These are phyloP conservation scores for Whitmania pigra DNA, from an alignment of 1,140 invertebrate species.

Conservation along the genomic window DNA sequence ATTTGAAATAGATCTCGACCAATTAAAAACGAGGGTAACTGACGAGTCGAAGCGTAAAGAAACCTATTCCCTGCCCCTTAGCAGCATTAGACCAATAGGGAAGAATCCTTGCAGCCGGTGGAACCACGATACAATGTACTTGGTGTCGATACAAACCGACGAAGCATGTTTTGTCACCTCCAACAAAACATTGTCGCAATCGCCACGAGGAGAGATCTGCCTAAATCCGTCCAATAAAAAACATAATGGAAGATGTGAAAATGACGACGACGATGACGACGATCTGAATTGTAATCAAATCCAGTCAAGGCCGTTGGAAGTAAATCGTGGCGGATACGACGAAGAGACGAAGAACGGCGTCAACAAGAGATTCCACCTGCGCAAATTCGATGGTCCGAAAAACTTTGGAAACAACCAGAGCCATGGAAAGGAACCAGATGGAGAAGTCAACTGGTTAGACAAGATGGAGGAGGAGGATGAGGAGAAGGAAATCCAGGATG, in stretches of 20 bases:
- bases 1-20: conserved; percentile 23
- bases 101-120: neutral
- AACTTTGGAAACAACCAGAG: neutral
- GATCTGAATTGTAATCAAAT: neutral
- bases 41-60: neutral
- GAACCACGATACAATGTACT: conserved; percentile 19
- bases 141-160: conserved; percentile 14
- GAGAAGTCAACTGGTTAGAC: neutral
- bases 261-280: neutral
- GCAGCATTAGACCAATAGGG: conserved; percentile 9
- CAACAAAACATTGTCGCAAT: neutral
- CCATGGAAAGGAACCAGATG: neutral
- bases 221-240: neutral
- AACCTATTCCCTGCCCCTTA: conserved; percentile 10
- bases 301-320: neutral
- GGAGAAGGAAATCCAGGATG: neutral
- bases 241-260: neutral
- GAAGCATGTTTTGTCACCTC: conserved; percentile 1
- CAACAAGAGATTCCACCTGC: neutral
- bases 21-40: conserved; percentile 11
- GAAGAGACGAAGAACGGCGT: neutral
- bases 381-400: neutral
- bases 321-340: neutral
- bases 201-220: no score
- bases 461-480: no score